These are phyloP conservation scores for Stigmatopora argus DNA, from an alignment of 2,113 vertebrate genomes.

Conservation along the genomic window DNA sequence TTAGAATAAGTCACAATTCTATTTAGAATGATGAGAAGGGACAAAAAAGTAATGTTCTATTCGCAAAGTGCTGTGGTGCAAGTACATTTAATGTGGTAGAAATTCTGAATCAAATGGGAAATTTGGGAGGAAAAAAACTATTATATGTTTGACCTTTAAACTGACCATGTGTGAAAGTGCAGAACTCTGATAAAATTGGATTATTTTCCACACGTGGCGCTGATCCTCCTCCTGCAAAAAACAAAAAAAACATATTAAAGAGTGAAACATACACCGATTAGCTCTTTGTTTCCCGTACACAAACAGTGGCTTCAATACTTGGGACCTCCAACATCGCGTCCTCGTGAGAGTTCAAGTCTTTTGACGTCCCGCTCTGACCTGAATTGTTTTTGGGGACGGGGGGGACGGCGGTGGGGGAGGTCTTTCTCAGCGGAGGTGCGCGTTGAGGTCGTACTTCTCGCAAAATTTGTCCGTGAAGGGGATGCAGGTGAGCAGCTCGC, in stretches of 20 bases:
- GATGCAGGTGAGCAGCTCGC: constrained; percentile 95
- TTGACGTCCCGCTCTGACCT: constrained; percentile 21
- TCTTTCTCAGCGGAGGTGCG: constrained; percentile 85
- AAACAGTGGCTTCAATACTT: constrained; percentile 44
- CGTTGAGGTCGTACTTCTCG: constrained; percentile 96
- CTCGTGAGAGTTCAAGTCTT: not conserved
- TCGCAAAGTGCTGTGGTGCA: too few relatives aligned
- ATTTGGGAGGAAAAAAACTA: not conserved
- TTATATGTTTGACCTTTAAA: not conserved
- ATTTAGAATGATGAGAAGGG: too few relatives aligned
- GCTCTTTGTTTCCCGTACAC: constrained; percentile 45
- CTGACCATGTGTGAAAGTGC: not conserved
- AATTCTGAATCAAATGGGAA: not conserved
- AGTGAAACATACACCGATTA: not conserved
- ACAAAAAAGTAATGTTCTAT: not conserved
- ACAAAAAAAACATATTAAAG: not conserved
- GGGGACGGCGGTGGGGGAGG: not conserved
- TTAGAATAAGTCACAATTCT: too few relatives aligned
- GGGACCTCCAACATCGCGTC: constrained; percentile 1
- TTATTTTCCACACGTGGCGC: not conserved
- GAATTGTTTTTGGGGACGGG: constrained; percentile 11
- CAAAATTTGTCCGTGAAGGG: constrained; percentile 99
- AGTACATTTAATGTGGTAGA: too few relatives aligned
- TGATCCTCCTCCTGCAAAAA: not conserved
- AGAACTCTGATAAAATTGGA: not conserved